These are phyloP conservation scores for Belgica antarctica DNA, from an alignment of 2,888 invertebrate genomes.

Conservation along the genomic window DNA sequence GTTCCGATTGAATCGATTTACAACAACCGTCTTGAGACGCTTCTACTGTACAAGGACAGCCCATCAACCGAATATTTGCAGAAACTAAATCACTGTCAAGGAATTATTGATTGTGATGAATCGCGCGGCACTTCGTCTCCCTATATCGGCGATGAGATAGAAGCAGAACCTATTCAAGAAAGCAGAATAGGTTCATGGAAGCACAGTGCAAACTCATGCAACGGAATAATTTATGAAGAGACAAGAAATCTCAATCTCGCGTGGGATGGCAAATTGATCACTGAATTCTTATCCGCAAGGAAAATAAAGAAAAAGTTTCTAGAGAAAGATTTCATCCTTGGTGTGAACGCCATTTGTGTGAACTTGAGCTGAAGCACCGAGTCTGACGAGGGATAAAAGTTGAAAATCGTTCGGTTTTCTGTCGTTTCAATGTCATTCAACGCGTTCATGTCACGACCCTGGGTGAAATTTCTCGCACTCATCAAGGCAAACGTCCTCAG, in stretches of 20 bases:
- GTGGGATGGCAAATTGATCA: background rate
- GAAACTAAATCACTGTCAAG: slow-evolving; percentile 10
- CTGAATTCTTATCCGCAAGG: background rate
- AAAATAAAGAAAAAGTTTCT: background rate
- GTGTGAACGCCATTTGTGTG: background rate
- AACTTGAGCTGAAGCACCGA: background rate
- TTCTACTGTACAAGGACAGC: background rate
- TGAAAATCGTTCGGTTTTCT: slow-evolving; percentile 6
- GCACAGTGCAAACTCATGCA: background rate
- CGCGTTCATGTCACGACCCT: slow-evolving; percentile 11
- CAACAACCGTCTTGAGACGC: slow-evolving; percentile 17
- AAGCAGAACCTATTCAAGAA: background rate
- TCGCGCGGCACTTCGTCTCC: background rate
- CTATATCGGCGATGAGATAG: background rate
- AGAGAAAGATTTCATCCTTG: background rate
- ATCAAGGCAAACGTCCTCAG: background rate
- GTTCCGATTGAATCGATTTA: slow-evolving; percentile 11
- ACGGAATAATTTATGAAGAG: background rate
- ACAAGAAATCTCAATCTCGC: background rate
- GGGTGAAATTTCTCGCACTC: background rate
- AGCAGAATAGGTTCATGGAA: background rate
- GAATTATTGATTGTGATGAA: slow-evolving; percentile 2
- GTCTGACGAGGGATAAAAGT: background rate
- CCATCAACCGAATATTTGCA: background rate
- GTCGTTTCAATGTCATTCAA: slow-evolving; percentile 2